Evolutionary conservation across 2,113 vertebrate species (phyloP).

Genomic region (Gavia stellata): DNA sequence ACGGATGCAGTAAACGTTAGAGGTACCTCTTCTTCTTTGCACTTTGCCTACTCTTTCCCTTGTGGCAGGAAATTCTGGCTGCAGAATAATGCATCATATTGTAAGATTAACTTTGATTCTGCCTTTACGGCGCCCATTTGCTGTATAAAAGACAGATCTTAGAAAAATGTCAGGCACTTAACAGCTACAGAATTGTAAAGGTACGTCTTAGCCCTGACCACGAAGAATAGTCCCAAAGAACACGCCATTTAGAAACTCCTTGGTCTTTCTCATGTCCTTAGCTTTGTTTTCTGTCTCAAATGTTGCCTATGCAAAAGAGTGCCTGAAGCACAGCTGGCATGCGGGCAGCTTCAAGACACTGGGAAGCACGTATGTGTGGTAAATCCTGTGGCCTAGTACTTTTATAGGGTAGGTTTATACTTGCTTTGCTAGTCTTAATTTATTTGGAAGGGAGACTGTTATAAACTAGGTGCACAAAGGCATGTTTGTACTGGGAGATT

Average conservation of each 20-base stretch:
- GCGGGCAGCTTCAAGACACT: not conserved
- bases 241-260: accelerated
- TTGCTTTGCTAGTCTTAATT: not conserved
- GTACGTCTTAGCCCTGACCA: not conserved
- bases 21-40: not conserved
- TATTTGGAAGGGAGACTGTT: not conserved
- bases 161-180: not conserved
- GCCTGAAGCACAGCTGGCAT: not conserved
- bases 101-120: not conserved
- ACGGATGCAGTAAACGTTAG: not conserved
- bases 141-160: not conserved
- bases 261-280: not conserved
- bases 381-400: not conserved
- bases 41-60: not conserved
- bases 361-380: not conserved
- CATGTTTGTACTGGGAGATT: not conserved
- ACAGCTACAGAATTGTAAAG: not conserved
- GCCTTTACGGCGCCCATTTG: not conserved
- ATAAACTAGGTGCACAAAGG: not conserved
- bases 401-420: not conserved
- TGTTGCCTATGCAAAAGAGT: not conserved
- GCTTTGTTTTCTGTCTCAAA: not conserved
- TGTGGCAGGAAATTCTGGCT: not conserved
- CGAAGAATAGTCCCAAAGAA: not conserved
- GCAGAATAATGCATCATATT: not conserved